Base-by-base conservation (phyloP, 2,797 vertebrate species). In the Ceyx erithaca region DNA sequence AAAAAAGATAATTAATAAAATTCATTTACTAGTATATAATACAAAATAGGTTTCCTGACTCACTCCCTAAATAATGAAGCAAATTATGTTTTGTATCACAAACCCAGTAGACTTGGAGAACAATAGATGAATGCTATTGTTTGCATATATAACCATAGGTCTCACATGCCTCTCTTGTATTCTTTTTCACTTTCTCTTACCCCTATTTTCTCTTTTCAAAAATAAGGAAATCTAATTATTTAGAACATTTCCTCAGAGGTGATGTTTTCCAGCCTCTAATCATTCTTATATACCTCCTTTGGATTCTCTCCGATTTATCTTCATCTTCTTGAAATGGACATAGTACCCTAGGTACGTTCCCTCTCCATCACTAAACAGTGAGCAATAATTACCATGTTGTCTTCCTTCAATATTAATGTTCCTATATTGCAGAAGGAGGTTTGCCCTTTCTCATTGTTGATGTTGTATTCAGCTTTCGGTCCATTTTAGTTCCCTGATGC, bases 191-290 rank as follows among this genome's bases (percentile, higher is more conserved):
- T 83, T 83, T 77, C 52, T 55, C 30, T 52, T 80, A 77, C 61
- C 6, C 10, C 1, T 14, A 22, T 57, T 83, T 26, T 73, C 33
- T 49, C 28, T 70, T 48, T 73, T 77, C 64, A 46, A 73, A 76
- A 91, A 85, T 73, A 91, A 91, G 57, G 41, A 94, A 94, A 89
- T 85, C 81, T 91, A 93, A 93, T 94, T 95, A 93, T 89, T 92
- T 85, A 82, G 68, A 91, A 57, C 45, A 87, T 85, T 87, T 93
- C 85, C 89, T 92, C 58, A 73, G 79, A 92, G 91, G n/a, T 45
- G 40, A 67, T 80, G 49, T 73, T 95, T 95, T 89, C 68, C 52
- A 92, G 30, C 52, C 22, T 92, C 57, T 91, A 86, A 90, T 94
- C 28, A 73, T 73, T 83, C 49, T 82, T 73, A 41, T 59, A 63